Base-by-base conservation (phyloP, 2,888 invertebrate species). In the Tachystola acroxantha region DNA sequence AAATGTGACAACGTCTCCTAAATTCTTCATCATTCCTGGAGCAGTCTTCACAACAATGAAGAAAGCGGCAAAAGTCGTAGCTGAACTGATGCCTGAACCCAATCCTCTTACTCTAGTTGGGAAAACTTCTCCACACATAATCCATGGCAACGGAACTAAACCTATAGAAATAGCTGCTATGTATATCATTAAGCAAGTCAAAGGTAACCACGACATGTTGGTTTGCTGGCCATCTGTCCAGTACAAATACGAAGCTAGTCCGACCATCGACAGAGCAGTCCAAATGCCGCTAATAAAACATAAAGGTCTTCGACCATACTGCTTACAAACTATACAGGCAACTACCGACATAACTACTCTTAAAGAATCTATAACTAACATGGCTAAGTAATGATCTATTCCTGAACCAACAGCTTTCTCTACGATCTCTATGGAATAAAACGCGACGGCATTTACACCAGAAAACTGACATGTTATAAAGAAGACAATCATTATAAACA, bases 91-190 rank as follows among this genome's bases (percentile, higher is more conserved):
- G 0, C 93, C 92, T 0, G 92, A 90, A 0, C 93, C 93, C 0
- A 91, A 57, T 0, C 92, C 92, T 20, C 92, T 78, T 0, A 88
- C 86, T 38, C 80, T 86, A 1, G 88, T 86, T 1, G 92, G 89
- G 55, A 93, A 93, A 0, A 94, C 79, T 69, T 94, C 94, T 0
- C 93, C 93, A 46, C 92, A 91, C 89, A 94, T 90, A 19, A 92
- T 90, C 90, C 93, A 94, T 0, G 93, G 93, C 33, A 94, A 57
- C 0, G 93, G 92, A 7, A 91, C 87, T 10, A 91, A 59, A 0
- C 93, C 92, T 34, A 90, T 77, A 1, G 89, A 87, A 32, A 91
- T 84, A 33, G 90, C 89, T 28, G 88, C 80, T 7, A 91, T 90
- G 52, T 91, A 91, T 1, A 77, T 57, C 63, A 91, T 60, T 34